Evolutionary conservation across 2,113 vertebrate species (phyloP).

Genomic region (Condylura cristata): DNA sequence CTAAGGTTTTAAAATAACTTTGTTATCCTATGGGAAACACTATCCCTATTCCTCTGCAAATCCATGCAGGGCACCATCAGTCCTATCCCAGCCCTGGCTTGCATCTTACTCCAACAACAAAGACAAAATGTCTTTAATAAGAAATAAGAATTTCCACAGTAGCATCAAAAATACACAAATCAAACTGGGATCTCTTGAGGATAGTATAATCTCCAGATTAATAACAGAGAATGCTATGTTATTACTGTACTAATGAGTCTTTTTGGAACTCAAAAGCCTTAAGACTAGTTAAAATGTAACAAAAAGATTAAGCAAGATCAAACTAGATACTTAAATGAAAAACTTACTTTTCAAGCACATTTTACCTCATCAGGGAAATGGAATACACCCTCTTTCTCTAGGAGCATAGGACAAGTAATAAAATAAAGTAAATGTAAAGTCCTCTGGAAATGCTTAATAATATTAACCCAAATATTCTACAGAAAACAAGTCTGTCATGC

Average conservation of each 20-base stretch:
- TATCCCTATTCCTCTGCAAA: not conserved
- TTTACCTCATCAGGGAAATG: constrained; percentile 20
- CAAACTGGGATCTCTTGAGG: not conserved
- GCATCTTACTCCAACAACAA: not conserved
- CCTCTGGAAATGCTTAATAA: constrained; percentile 21
- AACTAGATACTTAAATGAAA: constrained; percentile 16
- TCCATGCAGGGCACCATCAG: not conserved
- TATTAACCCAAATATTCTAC: not conserved
- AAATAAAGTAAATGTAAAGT: not conserved
- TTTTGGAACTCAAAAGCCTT: not conserved
- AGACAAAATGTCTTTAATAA: not conserved
- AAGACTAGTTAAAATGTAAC: constrained; percentile 18
- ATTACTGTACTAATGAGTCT: constrained; percentile 38
- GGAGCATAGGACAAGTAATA: not conserved
- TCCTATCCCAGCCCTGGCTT: not conserved
- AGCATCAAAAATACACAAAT: constrained; percentile 23
- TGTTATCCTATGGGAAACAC: not conserved
- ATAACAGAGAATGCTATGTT: constrained; percentile 33
- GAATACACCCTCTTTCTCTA: not conserved
- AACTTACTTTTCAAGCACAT: constrained; percentile 25
- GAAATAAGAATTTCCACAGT: constrained; percentile 43
- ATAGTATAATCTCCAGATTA: constrained; percentile 38
- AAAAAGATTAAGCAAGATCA: constrained; percentile 22
- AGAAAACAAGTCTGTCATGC: not conserved
- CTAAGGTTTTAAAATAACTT: not conserved